These are phyloP conservation scores for Cathartes aura DNA, from an alignment of 2,113 vertebrate species.

Conservation along the genomic window DNA sequence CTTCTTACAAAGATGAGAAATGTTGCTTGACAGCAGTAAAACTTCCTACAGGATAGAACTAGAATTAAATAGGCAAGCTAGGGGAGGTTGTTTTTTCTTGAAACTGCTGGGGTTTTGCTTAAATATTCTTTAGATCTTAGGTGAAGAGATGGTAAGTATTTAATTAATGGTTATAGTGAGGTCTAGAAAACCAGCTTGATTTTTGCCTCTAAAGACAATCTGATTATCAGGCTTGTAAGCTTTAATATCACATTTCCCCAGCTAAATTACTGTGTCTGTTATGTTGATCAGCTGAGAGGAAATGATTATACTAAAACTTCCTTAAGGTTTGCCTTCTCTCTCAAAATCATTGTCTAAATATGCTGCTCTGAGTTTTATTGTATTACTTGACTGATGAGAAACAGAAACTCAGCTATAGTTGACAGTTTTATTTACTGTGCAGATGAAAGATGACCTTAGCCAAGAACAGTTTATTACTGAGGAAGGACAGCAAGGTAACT, in stretches of 20 bases:
- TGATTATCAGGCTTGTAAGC: background rate
- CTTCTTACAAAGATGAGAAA: background rate
- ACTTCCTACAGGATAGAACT: background rate
- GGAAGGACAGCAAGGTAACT: background rate
- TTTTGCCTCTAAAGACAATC: background rate
- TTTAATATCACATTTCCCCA: constrained; percentile 1
- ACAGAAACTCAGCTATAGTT: background rate
- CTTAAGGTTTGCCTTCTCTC: background rate
- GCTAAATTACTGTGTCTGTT: background rate
- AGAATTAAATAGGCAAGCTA: background rate
- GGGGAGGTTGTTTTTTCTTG: background rate
- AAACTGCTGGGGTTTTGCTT: background rate
- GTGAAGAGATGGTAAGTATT: background rate
- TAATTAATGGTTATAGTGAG: constrained; percentile 1
- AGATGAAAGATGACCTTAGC: constrained; percentile 30
- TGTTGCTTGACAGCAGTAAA: constrained; percentile 1
- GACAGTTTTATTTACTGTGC: constrained; percentile 35
- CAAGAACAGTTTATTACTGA: constrained; percentile 9
- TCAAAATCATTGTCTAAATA: background rate
- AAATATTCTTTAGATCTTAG: background rate
- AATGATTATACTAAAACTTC: background rate
- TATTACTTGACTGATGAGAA: constrained; percentile 14
- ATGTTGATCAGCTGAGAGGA: background rate
- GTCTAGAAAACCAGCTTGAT: constrained; percentile 1
- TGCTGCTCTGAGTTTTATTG: background rate